Conservation (phyloP, 2,113 vertebrate species). For the Puffinus mauretanicus region DNA sequence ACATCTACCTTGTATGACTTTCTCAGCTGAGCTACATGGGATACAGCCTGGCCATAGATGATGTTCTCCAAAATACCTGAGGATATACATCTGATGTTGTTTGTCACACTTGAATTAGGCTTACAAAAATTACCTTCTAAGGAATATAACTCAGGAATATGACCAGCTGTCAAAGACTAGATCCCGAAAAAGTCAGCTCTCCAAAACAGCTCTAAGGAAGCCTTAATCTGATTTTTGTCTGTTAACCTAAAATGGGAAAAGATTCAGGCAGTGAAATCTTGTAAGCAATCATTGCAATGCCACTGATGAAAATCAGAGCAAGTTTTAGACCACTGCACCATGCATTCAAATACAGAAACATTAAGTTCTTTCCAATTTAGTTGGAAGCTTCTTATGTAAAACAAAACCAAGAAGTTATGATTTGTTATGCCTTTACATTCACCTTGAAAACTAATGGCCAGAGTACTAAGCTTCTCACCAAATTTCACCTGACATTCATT, state of each 20-base stretch:
- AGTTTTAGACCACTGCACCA: background rate
- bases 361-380: too few species aligned
- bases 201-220: background rate
- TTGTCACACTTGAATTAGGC: background rate
- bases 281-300: background rate
- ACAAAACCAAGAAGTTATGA: rapidly evolving
- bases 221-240: background rate
- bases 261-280: background rate
- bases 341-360: background rate
- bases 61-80: background rate
- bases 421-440: background rate
- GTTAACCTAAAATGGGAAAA: background rate
- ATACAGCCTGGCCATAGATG: background rate
- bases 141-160: background rate
- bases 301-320: background rate
- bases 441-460: background rate
- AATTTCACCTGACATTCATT: background rate
- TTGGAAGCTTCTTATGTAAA: background rate
- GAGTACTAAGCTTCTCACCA: background rate
- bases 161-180: background rate
- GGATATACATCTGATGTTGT: too few species aligned
- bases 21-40: background rate
- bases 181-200: background rate
- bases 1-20: background rate
- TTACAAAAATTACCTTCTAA: background rate